Evolutionary conservation across 2,888 invertebrate species (phyloP), one percentile per base, ranked within the genome.

Genomic region (Oscheius sp.): DNA sequence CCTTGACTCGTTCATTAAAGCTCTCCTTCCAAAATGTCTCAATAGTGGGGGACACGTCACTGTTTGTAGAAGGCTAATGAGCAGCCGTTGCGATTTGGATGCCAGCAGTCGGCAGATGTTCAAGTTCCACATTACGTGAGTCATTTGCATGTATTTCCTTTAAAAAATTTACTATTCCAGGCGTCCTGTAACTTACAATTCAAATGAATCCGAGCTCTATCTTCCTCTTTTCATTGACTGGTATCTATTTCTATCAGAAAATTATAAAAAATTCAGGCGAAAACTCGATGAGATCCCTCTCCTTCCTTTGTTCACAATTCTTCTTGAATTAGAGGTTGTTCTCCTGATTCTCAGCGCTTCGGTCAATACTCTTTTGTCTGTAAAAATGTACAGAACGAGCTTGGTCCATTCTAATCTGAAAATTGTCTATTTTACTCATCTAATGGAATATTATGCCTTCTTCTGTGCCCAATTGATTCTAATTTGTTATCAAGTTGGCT

Each of bases 401-500:
- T 18, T 56, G 25, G 59, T 70, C 25, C 69, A 70, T 43, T 25
- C 56, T n/a, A 70, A 70, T 23, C 35, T 70, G n/a, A 70, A 70
- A 59, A 43, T 56, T 7, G 59, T 70, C 29, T 70, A 70, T 46
- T 70, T 70, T 27, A 58, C 69, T 1, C 69, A 70, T 43, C 49
- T 70, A 2, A 70, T 70, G 69, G 69, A 70, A 29, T 70, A 70
- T 29, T 70, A 70, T 25, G 35, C 27, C 21, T 70, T 70, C 59
- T 70, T 70, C 29, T 43, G 45, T 43, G 69, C 69, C 9, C 69
- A 70, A 25, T 27, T 70, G 12, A 56, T 70, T n/a, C 45, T 70
- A 2, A 70, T 70, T 27, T 70, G 69, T 43, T 70, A 70, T 18
- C 69, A 70, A 70, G 69, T 70, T 13, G 69, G 69, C 7, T 70